A percentile compares a stretch with the other conserved stretches of the same genome.
phyloP scores from a whole-genome alignment of 2,797 vertebrate species.

The Chaenodraco wilsoni region DNA sequence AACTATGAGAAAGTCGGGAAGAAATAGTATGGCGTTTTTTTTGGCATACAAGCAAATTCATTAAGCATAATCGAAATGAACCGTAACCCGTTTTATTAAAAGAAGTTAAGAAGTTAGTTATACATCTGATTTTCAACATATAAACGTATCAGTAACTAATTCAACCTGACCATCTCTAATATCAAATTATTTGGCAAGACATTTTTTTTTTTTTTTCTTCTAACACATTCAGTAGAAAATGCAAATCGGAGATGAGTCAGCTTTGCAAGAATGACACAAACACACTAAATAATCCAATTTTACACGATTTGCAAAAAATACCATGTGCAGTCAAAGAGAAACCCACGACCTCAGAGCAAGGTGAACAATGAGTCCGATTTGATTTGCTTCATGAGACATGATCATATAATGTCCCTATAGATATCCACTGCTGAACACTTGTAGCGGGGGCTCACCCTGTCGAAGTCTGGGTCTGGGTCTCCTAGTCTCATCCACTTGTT shows the following conservation, averaged over 20 bases:
- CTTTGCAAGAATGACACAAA: background rate
- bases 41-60: no score
- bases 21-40: background rate
- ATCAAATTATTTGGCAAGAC: no score
- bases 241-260: background rate
- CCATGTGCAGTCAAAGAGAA: background rate
- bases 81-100: no score
- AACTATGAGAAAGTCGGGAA: background rate
- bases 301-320: background rate
- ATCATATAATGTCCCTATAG: background rate
- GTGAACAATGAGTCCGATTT: background rate
- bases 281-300: background rate
- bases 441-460: conserved; percentile 85
- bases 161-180: no score
- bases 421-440: background rate
- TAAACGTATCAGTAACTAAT: no score
- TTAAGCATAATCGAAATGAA: no score
- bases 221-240: background rate
- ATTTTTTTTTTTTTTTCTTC: background rate
- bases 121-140: no score
- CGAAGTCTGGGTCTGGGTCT: conserved; percentile 93
- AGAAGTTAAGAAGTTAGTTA: no score
- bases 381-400: background rate
- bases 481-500: conserved; percentile 99
- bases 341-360: background rate